Evolutionary conservation across 2,888 invertebrate genomes (phyloP), one percentile per base, ranked within the genome.

Genomic region (Athrips mouffetella): DNA sequence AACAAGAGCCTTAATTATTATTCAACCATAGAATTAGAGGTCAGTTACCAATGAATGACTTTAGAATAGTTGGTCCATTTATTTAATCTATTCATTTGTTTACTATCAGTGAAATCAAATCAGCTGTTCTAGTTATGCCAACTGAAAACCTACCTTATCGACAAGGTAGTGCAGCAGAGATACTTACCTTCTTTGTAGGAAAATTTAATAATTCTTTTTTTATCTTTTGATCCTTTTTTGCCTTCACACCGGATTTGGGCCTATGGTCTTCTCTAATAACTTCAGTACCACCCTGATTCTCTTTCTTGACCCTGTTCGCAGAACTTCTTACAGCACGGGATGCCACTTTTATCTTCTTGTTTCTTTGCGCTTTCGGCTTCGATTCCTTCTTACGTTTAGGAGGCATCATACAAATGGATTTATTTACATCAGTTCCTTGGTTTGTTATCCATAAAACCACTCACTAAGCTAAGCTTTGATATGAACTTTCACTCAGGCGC

Each of bases 401-500:
- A 45, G 86, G 76, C 85, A 85, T 85, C 54, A 52, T 63, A 33
- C 20, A 6, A n/a, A 31, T 48, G 13, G 2, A 48, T 51, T 48
- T 61, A 60, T 59, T 59, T 59, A 53, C 56, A 61, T 57, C 50
- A 58, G 61, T 65, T 65, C 64, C 65, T 65, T 48, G 52, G 48
- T 51, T 52, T 49, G 57, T 51, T 60, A 48, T 57, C 60, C 48
- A 54, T 65, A 76, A 72, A 54, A 68, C 63, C 60, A 63, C 66
- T 60, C 57, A 54, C 65, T 57, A 66, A 69, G 72, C 65, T 57
- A 66, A 69, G 72, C 60, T 77, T 85, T 85, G 85, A 82, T 86
- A 83, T 76, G 77, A 41, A 73, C 76, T 82, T 83, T 85, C 81
- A 81, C 80, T 70, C 81, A 86, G 86, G 86, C 86, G 86, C 79